Evolutionary conservation across 1,140 invertebrate species (phyloP).

Genomic region (honey bee (Apis mellifera)): DNA sequence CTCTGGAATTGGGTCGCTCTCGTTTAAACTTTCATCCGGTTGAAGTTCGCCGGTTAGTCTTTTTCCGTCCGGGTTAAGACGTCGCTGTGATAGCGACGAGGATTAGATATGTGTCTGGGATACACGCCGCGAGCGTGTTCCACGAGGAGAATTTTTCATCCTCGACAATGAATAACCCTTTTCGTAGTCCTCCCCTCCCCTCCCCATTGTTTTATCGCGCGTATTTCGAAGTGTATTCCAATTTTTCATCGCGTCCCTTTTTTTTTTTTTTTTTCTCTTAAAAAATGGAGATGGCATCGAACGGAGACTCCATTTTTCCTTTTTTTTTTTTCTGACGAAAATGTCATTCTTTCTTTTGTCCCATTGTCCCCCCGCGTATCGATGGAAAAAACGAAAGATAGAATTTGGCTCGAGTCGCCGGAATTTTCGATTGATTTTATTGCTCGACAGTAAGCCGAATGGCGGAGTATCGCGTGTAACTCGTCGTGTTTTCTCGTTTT

Average conservation of each 20-base stretch:
- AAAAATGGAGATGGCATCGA: too few species aligned
- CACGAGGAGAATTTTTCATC: background rate
- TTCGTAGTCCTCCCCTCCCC: background rate
- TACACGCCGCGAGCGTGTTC: background rate
- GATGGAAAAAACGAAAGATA: background rate
- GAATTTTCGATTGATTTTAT: background rate
- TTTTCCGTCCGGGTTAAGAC: conserved; percentile 43
- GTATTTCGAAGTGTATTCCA: background rate
- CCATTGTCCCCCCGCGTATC: background rate
- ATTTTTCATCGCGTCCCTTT: too few species aligned
- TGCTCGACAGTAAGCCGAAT: background rate
- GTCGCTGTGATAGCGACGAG: background rate
- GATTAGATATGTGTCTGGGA: conserved; percentile 30
- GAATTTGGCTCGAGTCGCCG: background rate
- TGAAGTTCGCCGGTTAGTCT: conserved; percentile 54
- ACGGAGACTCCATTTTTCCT: too few species aligned
- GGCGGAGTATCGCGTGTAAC: background rate
- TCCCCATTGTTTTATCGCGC: background rate
- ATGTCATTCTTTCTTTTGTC: background rate
- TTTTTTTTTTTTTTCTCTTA: too few species aligned
- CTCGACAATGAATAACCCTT: background rate
- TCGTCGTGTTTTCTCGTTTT: background rate
- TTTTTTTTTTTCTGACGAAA: background rate
- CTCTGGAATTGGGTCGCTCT: conserved; percentile 47
- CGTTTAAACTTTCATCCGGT: conserved; percentile 48